These are phyloP conservation scores for Nasonia longicornis DNA, from an alignment of 1,140 invertebrate species.

Conservation along the genomic window DNA sequence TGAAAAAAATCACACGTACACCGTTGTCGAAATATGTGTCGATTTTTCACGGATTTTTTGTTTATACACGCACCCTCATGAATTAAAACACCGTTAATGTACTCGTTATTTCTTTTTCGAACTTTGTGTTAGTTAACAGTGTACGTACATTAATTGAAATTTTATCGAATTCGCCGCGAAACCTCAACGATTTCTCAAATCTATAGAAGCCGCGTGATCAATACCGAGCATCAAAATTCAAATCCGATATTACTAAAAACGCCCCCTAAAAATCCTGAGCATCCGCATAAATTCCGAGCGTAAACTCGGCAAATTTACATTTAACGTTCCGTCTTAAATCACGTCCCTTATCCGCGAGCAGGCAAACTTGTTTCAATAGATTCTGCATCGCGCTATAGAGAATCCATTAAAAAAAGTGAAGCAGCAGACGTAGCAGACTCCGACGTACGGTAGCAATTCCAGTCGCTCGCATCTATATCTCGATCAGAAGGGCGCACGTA, in stretches of 20 bases:
- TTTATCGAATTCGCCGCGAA: no score
- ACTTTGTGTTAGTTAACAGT: no score
- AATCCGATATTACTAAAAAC: background rate
- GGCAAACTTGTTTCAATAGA: conserved; percentile 43
- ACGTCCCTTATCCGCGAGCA: background rate
- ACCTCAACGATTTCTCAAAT: background rate
- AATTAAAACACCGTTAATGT: no score
- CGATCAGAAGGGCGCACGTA: conserved; percentile 6
- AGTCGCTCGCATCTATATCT: conserved; percentile 19
- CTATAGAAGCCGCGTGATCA: background rate
- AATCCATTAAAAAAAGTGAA: conserved; percentile 12
- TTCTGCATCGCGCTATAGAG: conserved; percentile 32
- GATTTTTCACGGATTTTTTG: background rate
- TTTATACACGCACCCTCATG: background rate
- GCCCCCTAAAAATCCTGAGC: background rate
- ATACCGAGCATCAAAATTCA: conserved; percentile 6
- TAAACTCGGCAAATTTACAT: conserved; percentile 33
- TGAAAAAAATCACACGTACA: background rate
- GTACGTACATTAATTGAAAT: no score
- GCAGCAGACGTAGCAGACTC: background rate
- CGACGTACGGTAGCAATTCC: conserved; percentile 26
- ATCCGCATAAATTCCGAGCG: background rate
- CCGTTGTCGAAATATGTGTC: background rate
- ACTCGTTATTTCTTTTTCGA: no score
- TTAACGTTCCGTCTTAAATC: conserved; percentile 39